Percentiles rank a stretch among this genome's conserved stretches.
These are phyloP conservation scores for Agrotis clavis DNA, from an alignment of 2,888 invertebrate genomes.

Conservation along the genomic window DNA sequence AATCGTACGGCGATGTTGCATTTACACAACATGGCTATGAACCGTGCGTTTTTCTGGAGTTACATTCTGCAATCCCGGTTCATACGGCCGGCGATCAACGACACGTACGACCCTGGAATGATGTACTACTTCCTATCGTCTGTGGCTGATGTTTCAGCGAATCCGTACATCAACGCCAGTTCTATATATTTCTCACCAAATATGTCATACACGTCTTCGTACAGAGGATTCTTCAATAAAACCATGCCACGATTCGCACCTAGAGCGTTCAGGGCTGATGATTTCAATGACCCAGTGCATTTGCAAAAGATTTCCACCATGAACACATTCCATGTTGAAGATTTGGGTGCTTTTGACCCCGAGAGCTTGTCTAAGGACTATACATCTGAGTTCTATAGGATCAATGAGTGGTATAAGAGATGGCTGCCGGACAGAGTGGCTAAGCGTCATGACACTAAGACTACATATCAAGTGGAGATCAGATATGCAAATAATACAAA, in stretches of 20 bases:
- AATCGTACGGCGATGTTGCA: conserved; percentile 98
- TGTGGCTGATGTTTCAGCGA: conserved; percentile 98
- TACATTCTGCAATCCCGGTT: conserved; percentile 97
- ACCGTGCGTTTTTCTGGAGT: conserved; percentile 98
- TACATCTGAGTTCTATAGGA: conserved; percentile 96
- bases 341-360: conserved; percentile 96
- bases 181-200: conserved; percentile 98
- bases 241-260: conserved; percentile 98
- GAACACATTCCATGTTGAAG: conserved; percentile 96
- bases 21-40: conserved; percentile 99
- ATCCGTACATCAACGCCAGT: conserved; percentile 97
- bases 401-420: conserved; percentile 97
- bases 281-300: conserved; percentile 99
- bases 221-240: conserved; percentile 98
- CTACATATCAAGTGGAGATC: conserved; percentile 98
- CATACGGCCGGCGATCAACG: conserved; percentile 97
- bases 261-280: conserved; percentile 96
- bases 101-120: conserved; percentile 99
- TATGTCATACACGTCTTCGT: conserved; percentile 98
- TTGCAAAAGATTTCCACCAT: conserved; percentile 97
- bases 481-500: conserved; percentile 98
- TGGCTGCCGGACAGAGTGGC: conserved; percentile 97
- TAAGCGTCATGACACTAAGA: conserved; percentile 96
- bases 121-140: conserved; percentile 99
- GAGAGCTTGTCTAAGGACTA: conserved; percentile 96